Base-by-base conservation (phyloP, 2,113 vertebrate species). In the Pelusios castaneus region DNA sequence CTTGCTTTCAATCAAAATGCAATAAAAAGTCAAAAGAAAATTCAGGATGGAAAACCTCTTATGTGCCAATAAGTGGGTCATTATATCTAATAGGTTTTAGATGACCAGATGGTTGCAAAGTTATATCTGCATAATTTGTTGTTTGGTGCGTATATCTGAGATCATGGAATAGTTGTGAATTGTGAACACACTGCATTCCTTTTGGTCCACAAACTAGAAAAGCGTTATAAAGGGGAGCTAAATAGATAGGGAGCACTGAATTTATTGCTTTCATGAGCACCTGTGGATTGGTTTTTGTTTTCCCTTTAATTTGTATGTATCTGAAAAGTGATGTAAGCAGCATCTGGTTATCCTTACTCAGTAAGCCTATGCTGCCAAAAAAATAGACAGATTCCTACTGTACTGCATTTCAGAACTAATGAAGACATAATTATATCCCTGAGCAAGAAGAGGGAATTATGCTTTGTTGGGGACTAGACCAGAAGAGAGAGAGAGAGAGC, bases 401-500 rank as follows among this genome's bases (percentile, higher is more conserved):
- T 96, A 97, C 91, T 97, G 87, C 52, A 56, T 97, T 89, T 97
- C 94, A 91, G 92, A 97, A 95, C 96, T 97, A 97, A 96, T 97
- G 95, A 95, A 97, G 94, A 93, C 89, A 88, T 97, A 96, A 95
- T 97, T 96, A 96, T 95, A 97, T 97, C 80, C 94, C 91, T 94
- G 91, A 95, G 91, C 95, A 96, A 91, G 82, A 97, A 96, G 89
- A 95, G 96, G 83, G 91, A 97, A 96, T 96, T 97, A 89, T 16
- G 80, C 80, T 93, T 95, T 96, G 82, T 97, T 96, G 90, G 85
- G 76, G 87, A 86, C 80, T 94, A 91, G 92, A 88, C 82, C 88
- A 89, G 92, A 93, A 93, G 85, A 96, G 91, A 87, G n/a, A n/a
- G n/a, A n/a, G n/a, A 47, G 95, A 86, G 86, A 56, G 90, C 91